Evolutionary conservation across 2,797 vertebrate species (phyloP), one percentile per base, ranked within the genome.

Genomic region (Apodemus agrarius): DNA sequence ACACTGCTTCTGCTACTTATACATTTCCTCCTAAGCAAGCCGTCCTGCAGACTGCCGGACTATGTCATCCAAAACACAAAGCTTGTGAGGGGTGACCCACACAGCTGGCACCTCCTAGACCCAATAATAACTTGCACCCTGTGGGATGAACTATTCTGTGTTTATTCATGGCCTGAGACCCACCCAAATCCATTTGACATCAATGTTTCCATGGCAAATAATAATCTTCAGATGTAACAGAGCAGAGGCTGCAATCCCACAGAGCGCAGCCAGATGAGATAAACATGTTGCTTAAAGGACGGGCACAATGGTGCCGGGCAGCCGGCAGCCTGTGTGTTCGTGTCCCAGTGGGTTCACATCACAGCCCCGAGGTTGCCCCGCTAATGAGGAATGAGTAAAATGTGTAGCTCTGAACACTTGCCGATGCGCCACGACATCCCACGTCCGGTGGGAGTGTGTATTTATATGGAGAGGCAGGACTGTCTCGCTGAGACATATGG

Each of bases 191-290:
- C 78, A 90, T 78, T 17, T 95, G 95, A 95, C 90, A 91, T 96
- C 95, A 54, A 54, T 65, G 40, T 97, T 96, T 96, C 92, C 93
- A 91, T 65, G 93, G 93, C 89, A 95, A 95, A 87, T 78, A 97
- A 89, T 96, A 87, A 79, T 88, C 87, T 96, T 91, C 96, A 90
- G 94, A 54, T 94, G 96, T 72, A 92, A 89, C 46, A 93, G 94
- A 82, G 92, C 89, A 93, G 93, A 54, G 93, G 83, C 83, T 57
- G n/a, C 46, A 46, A 80, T 54, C 79, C 85, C 94, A 75, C 93
- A 74, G 87, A 81, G 93, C 13, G 46, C n/a, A 94, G 59, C 75
- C 83, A 96, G 88, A 96, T 87, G 95, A 96, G 93, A 88, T 72
- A 78, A 95, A 90, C 80, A 69, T 83, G 80, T 82, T 93, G 87